These are phyloP conservation scores for Myanophis thanlyinensis DNA, from an alignment of 2,113 vertebrate genomes.

Conservation along the genomic window DNA sequence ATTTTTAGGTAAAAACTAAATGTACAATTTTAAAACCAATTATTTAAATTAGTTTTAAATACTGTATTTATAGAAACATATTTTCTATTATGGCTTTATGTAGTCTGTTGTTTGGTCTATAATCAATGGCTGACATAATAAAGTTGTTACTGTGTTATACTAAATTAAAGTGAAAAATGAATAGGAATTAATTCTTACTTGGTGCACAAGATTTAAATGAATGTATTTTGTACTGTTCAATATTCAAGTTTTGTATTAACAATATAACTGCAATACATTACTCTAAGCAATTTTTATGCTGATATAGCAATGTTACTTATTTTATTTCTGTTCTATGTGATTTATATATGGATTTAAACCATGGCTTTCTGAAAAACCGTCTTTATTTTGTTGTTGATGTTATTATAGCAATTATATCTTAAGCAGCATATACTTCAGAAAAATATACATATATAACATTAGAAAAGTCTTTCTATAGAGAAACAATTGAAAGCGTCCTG, in stretches of 20 bases:
- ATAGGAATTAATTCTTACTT: neutral
- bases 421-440: neutral
- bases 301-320: neutral
- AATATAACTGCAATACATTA: neutral
- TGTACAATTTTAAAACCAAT: neutral
- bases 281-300: neutral
- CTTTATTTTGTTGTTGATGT: neutral
- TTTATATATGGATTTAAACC: neutral
- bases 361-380: neutral
- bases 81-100: neutral
- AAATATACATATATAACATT: neutral
- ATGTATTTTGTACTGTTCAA: neutral
- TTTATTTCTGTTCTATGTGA: neutral
- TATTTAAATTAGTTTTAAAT: neutral
- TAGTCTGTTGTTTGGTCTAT: neutral
- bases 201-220: neutral
- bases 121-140: neutral
- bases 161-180: neutral
- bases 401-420: neutral
- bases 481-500: neutral
- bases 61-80: neutral
- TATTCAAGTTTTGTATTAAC: neutral
- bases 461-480: neutral
- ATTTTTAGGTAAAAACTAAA: neutral
- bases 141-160: neutral